Base-by-base conservation (phyloP, 2,888 invertebrate genomes). In the Calephelis perditalis region DNA sequence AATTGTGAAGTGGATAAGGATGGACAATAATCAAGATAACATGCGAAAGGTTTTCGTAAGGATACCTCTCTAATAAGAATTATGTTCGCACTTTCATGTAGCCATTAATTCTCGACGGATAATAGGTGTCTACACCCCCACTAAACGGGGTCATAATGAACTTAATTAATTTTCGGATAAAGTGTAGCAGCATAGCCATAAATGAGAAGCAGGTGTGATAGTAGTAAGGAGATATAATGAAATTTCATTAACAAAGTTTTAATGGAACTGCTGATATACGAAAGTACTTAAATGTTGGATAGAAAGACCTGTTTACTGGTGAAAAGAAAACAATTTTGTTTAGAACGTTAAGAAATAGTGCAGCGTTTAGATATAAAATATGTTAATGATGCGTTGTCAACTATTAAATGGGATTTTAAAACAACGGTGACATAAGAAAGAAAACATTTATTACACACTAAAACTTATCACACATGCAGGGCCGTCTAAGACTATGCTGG, bases 151-250 rank as follows among this genome's bases (percentile, higher is more conserved):
- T 15, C 15, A 49, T 49, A 49, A 49, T 49, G 35, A 49, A 49
- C 49, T 49, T 49, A 49, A 49, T 49, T 49, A 49, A 49, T 49
- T 49, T 15, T 49, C 49, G 49, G 49, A 49, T 49, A 49, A 49
- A 49, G 49, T 49, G 35, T 26, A 26, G 26, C 26, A 26, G 26
- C 26, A 26, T 35, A 49, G 49, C 5, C 35, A 35, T 49, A 49
- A 49, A 49, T 35, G 49, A 49, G 26, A 49, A 26, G 49, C 49
- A 35, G 49, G 26, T 49, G 49, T 26, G 49, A 10, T 35, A 4
- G 49, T 15, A 49, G 26, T 49, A 35, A 49, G 4, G 49, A 49
- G 35, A 10, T 10, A 26, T 52, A 52, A 52, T 52, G 10, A 52
- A 52, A 52, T 52, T 52, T 26, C 52, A 52, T 26, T 52, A 52